phyloP scores from a whole-genome alignment of 1,140 invertebrate species.

The Apis florea region DNA sequence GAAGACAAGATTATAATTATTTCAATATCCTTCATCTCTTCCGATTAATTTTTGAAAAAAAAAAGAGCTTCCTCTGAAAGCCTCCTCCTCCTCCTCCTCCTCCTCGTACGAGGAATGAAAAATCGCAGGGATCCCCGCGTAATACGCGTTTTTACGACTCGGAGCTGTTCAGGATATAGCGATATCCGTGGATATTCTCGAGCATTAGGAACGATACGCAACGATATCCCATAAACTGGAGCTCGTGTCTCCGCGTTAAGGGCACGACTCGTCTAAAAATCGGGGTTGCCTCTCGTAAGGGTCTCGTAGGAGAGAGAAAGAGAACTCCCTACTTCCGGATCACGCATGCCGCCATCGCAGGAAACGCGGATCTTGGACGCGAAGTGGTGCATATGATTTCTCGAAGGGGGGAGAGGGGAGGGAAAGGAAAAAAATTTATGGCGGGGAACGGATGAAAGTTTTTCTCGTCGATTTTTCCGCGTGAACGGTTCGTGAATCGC shows the following conservation, averaged over 20 bases:
- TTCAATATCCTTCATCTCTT: too few species aligned
- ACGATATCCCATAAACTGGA: conserved; percentile 36
- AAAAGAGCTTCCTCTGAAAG: neutral
- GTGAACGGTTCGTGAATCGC: neutral
- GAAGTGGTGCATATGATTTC: conserved; percentile 71
- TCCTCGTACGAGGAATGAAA: conserved; percentile 8
- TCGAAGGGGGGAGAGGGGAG: conserved; percentile 11
- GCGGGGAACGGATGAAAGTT: neutral
- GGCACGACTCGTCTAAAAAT: conserved; percentile 53
- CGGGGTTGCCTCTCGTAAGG: neutral
- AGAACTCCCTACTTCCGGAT: conserved; percentile 61
- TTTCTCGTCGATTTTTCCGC: conserved; percentile 6
- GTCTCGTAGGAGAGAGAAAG: neutral
- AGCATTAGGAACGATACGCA: conserved; percentile 28
- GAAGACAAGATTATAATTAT: neutral
- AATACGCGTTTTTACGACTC: conserved; percentile 48
- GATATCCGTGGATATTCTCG: neutral
- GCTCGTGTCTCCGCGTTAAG: conserved; percentile 42
- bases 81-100: too few species aligned
- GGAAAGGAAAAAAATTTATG: conserved; percentile 8
- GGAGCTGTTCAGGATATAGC: conserved; percentile 25
- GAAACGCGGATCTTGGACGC: conserved; percentile 68
- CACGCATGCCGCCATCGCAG: conserved; percentile 45
- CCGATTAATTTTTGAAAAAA: too few species aligned
- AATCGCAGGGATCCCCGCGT: conserved; percentile 38